Evolutionary conservation across 1,140 invertebrate species (phyloP), one percentile per base, ranked within the genome.

Genomic region (Anastrepha obliqua): DNA sequence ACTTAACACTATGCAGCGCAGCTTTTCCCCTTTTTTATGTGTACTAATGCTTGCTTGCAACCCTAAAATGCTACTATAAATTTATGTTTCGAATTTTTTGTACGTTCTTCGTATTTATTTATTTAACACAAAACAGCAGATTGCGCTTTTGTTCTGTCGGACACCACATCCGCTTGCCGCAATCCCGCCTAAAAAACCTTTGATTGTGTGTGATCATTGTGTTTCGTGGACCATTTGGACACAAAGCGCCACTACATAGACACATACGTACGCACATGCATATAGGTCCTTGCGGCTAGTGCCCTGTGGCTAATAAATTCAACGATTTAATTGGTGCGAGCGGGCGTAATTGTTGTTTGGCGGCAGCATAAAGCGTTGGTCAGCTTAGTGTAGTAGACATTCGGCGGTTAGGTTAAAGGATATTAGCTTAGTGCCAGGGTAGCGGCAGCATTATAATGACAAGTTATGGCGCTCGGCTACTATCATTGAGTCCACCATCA

Each of bases 291-390:
- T 74, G 39, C 67, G 11, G 15, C 67, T 74, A 74, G 15, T 74
- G 42, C 44, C 42, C 67, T 74, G 67, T 74, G 67, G 67, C 67
- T 47, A 74, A 74, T 74, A 74, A 74, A 74, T 74, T 74, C 42
- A 47, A n/a, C 29, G 67, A 74, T 74, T 74, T 74, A 74, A 74
- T 74, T 74, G 67, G 13, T n/a, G 67, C 42, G 15, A 74, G 67
- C 4, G 67, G 2, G 67, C 67, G 17, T 74, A 74, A 74, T 74
- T 74, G 67, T 74, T 74, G 39, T 62, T 8, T 17, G 64, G 64
- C 20, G 20, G n/a, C 11, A 55, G 51, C 51, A 55, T 55, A 55
- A 55, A 55, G 51, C 51, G 51, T 55, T 65, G 67, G 67, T 74
- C 67, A 47, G 67, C 42, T 74, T 7, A 74, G 15, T 17, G 11